Conservation (phyloP, 1,140 invertebrate genomes). For the Tribolium castaneum region DNA sequence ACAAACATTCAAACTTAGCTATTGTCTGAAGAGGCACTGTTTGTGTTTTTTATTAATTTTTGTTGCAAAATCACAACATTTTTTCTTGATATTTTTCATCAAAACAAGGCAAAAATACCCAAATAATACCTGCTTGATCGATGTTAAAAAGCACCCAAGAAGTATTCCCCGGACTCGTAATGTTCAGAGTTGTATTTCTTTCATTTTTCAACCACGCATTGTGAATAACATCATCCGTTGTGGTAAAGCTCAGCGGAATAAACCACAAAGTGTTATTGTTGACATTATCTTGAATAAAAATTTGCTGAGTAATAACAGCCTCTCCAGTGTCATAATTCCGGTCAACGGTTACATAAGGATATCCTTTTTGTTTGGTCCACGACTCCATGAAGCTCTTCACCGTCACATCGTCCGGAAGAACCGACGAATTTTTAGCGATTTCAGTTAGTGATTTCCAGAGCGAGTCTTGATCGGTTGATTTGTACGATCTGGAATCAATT, state of each 20-base stretch:
- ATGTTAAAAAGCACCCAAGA: slow-evolving; percentile 70
- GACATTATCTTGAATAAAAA: slow-evolving; percentile 38
- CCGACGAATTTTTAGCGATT: slow-evolving; percentile 48
- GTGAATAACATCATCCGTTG: slow-evolving; percentile 53
- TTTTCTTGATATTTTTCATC: background rate
- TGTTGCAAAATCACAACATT: background rate
- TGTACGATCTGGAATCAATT: slow-evolving; percentile 51
- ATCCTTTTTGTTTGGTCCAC: slow-evolving; percentile 75
- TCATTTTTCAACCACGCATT: slow-evolving; percentile 61
- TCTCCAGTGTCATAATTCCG: slow-evolving; percentile 66
- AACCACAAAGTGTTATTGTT: slow-evolving; percentile 64
- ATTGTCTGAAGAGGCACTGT: too few species aligned
- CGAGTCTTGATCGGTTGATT: slow-evolving; percentile 54
- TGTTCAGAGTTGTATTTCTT: slow-evolving; percentile 51
- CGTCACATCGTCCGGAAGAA: slow-evolving; percentile 53
- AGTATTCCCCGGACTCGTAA: slow-evolving; percentile 40
- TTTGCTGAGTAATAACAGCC: slow-evolving; percentile 66
- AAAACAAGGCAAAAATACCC: too few species aligned
- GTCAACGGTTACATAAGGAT: slow-evolving; percentile 73
- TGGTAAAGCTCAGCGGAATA: slow-evolving; percentile 68
- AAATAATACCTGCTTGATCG: slow-evolving; percentile 66
- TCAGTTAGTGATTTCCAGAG: slow-evolving; percentile 54
- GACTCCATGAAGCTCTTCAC: slow-evolving; percentile 69
- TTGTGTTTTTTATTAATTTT: background rate
- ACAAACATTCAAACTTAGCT: too few species aligned